These are phyloP conservation scores for Gibbula magus DNA, from an alignment of 2,888 invertebrate genomes.

Conservation along the genomic window DNA sequence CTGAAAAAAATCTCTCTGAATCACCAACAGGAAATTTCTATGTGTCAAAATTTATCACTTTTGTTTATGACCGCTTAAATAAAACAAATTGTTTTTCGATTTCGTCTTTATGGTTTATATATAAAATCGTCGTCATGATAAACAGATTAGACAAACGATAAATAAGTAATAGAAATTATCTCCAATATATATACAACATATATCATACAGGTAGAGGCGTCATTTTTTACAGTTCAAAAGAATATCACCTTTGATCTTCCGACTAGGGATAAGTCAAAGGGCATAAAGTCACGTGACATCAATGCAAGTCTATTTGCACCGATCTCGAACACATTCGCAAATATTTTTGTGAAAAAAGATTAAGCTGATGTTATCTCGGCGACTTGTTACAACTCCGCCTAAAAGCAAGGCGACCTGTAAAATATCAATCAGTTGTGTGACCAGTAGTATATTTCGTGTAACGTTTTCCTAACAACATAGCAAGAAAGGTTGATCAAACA, in stretches of 20 bases:
- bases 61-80: too few species aligned
- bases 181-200: too few species aligned
- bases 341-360: not conserved
- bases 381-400: slow-evolving; percentile 5
- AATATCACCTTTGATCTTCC: not conserved
- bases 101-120: too few species aligned
- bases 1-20: too few species aligned
- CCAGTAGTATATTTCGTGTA: not conserved
- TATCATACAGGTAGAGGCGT: too few species aligned
- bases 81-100: too few species aligned
- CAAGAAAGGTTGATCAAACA: not conserved
- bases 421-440: not conserved
- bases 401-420: not conserved
- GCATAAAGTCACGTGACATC: not conserved
- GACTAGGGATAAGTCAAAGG: not conserved
- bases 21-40: too few species aligned
- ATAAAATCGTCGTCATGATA: too few species aligned
- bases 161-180: too few species aligned
- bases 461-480: not conserved
- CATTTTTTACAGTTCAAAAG: not conserved
- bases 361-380: not conserved
- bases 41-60: too few species aligned
- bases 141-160: too few species aligned
- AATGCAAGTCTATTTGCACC: not conserved
- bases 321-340: not conserved